Conservation (phyloP, 2,113 vertebrate genomes). For the Dasyurus viverrinus region DNA sequence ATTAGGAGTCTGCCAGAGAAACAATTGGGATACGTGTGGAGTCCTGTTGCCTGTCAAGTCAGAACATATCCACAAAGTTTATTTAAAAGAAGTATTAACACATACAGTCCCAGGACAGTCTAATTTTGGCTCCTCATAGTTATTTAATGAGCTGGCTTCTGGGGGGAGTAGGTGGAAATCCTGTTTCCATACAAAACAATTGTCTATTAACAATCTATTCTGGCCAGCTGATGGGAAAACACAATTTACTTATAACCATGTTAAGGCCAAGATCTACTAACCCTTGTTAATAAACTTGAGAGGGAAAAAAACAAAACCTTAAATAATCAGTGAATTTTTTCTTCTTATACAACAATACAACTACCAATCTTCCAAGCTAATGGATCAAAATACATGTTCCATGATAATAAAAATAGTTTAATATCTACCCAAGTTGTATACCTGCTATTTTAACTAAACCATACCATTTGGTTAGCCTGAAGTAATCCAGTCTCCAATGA, state of each 20-base stretch:
- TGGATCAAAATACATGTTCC: not conserved
- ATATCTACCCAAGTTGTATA: not conserved
- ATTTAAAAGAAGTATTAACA: not conserved
- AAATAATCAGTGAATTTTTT: not conserved
- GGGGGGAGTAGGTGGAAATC: not conserved
- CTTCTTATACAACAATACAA: not conserved
- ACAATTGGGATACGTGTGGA: not conserved
- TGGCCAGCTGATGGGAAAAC: not conserved
- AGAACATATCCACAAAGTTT: not conserved
- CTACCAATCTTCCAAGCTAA: not conserved
- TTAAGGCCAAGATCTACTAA: not conserved
- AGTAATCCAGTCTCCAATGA: not conserved
- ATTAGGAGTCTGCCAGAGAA: not conserved
- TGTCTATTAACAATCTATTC: not conserved
- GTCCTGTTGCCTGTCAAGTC: not conserved
- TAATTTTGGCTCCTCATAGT: not conserved
- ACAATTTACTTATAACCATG: not conserved
- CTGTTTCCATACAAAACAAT: not conserved
- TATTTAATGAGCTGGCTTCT: not conserved
- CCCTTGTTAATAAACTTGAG: not conserved
- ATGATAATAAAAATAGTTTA: not conserved
- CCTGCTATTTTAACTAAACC: not conserved
- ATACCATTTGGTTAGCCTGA: not conserved
- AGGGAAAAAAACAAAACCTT: not conserved
- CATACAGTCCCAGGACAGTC: not conserved